Conservation (phyloP, 2,797 vertebrate species). For the Bryconaethiops microstoma region DNA sequence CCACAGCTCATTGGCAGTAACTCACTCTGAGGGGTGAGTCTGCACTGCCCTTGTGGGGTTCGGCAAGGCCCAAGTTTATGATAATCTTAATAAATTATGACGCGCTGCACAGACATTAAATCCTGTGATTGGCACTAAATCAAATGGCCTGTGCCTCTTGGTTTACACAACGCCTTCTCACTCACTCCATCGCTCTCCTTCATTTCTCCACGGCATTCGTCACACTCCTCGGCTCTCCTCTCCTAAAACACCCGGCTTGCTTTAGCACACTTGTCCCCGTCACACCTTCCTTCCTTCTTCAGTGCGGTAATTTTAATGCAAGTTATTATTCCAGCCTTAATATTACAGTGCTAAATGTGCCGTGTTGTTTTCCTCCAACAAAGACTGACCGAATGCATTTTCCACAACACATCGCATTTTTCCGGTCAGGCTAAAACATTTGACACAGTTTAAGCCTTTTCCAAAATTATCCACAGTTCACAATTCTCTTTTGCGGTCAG, state of each 20-base stretch:
- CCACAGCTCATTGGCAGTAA: constrained; percentile 63
- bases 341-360: constrained; percentile 33
- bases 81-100: constrained; percentile 81
- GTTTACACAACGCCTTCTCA: constrained; percentile 17
- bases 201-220: constrained; percentile 8
- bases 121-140: constrained; percentile 78
- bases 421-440: not conserved
- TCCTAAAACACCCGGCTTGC: not conserved
- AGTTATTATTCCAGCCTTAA: constrained; percentile 25
- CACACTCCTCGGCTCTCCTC: not conserved
- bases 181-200: constrained; percentile 16
- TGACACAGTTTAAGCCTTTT: constrained; percentile 5
- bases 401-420: not conserved
- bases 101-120: constrained; percentile 72
- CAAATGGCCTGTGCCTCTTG: constrained; percentile 58
- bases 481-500: not conserved
- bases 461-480: not conserved
- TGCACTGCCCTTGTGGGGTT: constrained; percentile 64
- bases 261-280: not conserved
- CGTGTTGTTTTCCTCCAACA: not conserved
- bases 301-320: not conserved
- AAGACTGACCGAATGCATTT: constrained; percentile 30
- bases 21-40: constrained; percentile 68
- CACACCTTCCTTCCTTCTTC: constrained; percentile 21
- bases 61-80: constrained; percentile 71